Evolutionary conservation across 2,113 vertebrate genomes (phyloP).

Genomic region (Nannospalax galili): DNA sequence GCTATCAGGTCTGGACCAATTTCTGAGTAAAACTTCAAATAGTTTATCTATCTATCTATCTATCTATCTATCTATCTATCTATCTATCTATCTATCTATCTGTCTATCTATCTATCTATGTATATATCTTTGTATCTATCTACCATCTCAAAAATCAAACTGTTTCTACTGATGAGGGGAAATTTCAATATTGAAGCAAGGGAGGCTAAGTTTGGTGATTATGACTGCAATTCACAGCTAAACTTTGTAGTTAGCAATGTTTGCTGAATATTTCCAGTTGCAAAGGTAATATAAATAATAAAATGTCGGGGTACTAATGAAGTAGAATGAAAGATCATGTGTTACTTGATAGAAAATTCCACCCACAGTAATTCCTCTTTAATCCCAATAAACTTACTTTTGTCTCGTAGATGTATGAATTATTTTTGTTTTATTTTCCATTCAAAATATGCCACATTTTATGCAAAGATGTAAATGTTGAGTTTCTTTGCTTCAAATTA

Average conservation of each 20-base stretch:
- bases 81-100: no score
- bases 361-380: neutral
- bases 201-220: neutral
- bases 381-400: neutral
- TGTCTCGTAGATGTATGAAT: neutral
- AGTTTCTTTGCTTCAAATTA: neutral
- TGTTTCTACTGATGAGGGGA: neutral
- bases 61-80: no score
- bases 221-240: slow-evolving; percentile 16
- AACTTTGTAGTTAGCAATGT: slow-evolving; percentile 48
- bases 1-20: neutral
- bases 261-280: slow-evolving; percentile 34
- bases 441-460: neutral
- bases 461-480: neutral
- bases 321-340: neutral
- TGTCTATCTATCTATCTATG: no score
- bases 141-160: no score
- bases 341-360: slow-evolving; percentile 9
- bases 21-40: slow-evolving; percentile 39
- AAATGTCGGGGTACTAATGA: slow-evolving; percentile 46
- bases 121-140: no score
- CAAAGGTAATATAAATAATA: slow-evolving; percentile 67
- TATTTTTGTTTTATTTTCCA: slow-evolving; percentile 50
- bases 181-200: slow-evolving; percentile 44
- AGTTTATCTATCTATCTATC: no score